Evolutionary conservation across 2,797 vertebrate species (phyloP), one percentile per base, ranked within the genome.

Genomic region (Miichthys miiuy): DNA sequence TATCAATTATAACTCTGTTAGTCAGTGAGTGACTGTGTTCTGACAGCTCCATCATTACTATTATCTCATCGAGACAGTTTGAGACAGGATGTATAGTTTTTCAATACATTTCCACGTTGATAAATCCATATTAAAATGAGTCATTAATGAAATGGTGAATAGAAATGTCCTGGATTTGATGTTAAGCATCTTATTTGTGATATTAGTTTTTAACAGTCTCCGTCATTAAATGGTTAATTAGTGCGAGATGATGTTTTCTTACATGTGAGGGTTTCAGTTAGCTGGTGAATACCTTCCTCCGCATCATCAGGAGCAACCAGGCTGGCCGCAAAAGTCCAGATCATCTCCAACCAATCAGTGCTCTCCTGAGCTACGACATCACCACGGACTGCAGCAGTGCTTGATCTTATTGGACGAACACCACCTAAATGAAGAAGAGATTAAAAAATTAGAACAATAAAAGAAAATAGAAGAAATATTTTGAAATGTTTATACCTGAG

Each of bases 271-370:
- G 87, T 81, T 83, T 94, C 90, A 64, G 88, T 93, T 87, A 93
- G 88, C 86, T 69, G 92, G 57, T 93, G 92, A 94, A 93, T 93
- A 93, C 92, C 93, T 93, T 93, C 92, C 91, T 91, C 92, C 44
- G 92, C 92, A 6, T 92, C 90, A 68, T 94, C 92, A 0, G 93
- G 93, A 17, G 93, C 93, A 0, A 94, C 86, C 82, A 94, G 52
- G 58, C 86, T 80, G 60, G 67, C 67, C 0, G 79, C 84, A 52
- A 93, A 91, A 0, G 48, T 67, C 92, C 92, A 94, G 0, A 91
- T 51, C 76, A 87, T 66, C 62, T 83, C 88, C 88, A 93, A 2
- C 93, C 93, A 94, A 68, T 93, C 91, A 0, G 74, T 20, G 80
- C 74, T 79, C 68, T 92, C 91, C 74, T 70, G 68, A 65, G 81